These are phyloP conservation scores for Aphodius granarius DNA, from an alignment of 2,888 invertebrate genomes.

Conservation along the genomic window DNA sequence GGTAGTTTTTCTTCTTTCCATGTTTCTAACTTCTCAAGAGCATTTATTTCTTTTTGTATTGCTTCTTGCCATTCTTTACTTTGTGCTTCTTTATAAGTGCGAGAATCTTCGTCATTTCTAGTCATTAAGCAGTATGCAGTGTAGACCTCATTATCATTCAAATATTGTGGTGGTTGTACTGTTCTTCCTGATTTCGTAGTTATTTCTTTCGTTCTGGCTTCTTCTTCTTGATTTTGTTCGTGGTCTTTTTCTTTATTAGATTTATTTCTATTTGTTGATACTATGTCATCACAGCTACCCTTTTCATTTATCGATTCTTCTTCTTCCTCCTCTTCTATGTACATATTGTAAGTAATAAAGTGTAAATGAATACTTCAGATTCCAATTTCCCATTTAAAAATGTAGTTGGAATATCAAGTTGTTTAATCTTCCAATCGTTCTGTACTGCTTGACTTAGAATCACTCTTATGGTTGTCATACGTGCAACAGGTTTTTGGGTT, in stretches of 20 bases:
- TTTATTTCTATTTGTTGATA: neutral
- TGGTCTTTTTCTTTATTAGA: neutral
- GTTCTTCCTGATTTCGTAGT: conserved; percentile 3
- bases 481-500: conserved; percentile 19
- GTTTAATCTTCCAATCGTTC: conserved; percentile 5
- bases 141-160: conserved; percentile 18
- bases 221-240: conserved; percentile 4
- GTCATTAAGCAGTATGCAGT: conserved; percentile 11
- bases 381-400: conserved; percentile 2
- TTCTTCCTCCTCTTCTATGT: neutral
- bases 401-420: conserved; percentile 15
- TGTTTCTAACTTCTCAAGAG: conserved; percentile 18
- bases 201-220: conserved; percentile 24
- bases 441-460: conserved; percentile 4
- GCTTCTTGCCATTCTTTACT: conserved; percentile 19
- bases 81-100: conserved; percentile 14
- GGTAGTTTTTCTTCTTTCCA: conserved; percentile 11
- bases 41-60: conserved; percentile 10
- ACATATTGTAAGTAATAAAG: too few relatives aligned
- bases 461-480: conserved; percentile 9
- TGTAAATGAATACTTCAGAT: conserved; percentile 2
- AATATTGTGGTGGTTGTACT: conserved; percentile 14
- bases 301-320: conserved; percentile 14
- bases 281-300: neutral
- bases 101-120: conserved; percentile 8